phyloP scores from a whole-genome alignment of 2,797 vertebrate species.

The Glossophaga mutica region DNA sequence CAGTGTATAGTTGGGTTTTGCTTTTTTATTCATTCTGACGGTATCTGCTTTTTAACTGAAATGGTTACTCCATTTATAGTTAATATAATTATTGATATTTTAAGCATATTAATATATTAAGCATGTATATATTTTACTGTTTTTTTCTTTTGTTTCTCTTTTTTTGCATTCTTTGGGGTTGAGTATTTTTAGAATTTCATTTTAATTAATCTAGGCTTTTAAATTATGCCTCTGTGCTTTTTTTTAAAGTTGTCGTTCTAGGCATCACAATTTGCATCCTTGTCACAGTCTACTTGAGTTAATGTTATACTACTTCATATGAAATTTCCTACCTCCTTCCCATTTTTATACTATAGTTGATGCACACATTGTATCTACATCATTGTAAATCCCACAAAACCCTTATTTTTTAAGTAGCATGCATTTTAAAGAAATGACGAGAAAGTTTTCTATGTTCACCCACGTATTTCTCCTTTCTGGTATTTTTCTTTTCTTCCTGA shows the following conservation, averaged over 20 bases:
- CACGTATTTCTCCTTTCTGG: neutral
- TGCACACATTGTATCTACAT: neutral
- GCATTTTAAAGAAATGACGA: conserved; percentile 20
- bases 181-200: neutral
- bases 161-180: neutral
- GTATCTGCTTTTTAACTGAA: neutral
- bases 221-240: neutral
- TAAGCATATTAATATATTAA: neutral
- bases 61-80: neutral
- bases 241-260: neutral
- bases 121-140: neutral
- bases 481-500: neutral
- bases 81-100: neutral
- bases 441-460: neutral
- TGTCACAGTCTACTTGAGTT: neutral
- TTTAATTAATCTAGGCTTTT: neutral
- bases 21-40: neutral
- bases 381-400: neutral
- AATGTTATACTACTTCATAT: neutral
- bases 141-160: neutral
- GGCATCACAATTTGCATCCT: neutral
- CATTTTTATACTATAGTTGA: neutral
- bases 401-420: neutral
- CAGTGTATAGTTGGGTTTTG: neutral
- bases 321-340: neutral